Evolutionary conservation across 2,797 vertebrate species (phyloP).

Genomic region (Simalia tracyae): DNA sequence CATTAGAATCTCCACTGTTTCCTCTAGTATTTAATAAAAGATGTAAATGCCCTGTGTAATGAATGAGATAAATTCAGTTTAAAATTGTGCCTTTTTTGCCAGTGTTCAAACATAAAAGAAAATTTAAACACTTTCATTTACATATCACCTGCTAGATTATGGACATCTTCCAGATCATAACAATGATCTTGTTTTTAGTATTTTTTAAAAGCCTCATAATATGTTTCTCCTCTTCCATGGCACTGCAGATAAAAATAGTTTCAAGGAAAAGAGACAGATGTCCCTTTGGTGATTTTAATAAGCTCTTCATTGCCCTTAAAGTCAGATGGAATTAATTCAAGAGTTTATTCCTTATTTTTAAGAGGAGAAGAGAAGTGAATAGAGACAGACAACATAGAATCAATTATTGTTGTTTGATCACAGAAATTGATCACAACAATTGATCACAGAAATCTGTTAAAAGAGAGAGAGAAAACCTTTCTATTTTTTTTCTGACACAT

Average conservation of each 20-base stretch:
- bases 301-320: constrained; percentile 27
- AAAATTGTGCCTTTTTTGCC: constrained; percentile 53
- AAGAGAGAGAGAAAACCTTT: neutral
- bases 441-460: neutral
- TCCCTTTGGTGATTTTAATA: constrained; percentile 47
- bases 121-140: constrained; percentile 53
- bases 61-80: constrained; percentile 67
- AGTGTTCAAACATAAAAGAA: constrained; percentile 47
- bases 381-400: neutral
- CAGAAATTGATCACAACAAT: neutral
- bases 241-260: constrained; percentile 51
- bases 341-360: constrained; percentile 41
- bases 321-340: constrained; percentile 9
- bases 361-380: constrained; percentile 23
- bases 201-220: neutral
- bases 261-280: constrained; percentile 37
- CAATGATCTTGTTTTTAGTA: constrained; percentile 31
- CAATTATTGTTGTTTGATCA: neutral
- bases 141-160: constrained; percentile 55
- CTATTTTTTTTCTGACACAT: neutral
- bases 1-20: constrained; percentile 60
- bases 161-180: constrained; percentile 51
- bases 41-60: constrained; percentile 57
- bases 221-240: constrained; percentile 35
- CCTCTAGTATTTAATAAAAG: constrained; percentile 66